These are phyloP conservation scores for Hystrix brachyura DNA, from an alignment of 2,113 vertebrate species.

Conservation along the genomic window DNA sequence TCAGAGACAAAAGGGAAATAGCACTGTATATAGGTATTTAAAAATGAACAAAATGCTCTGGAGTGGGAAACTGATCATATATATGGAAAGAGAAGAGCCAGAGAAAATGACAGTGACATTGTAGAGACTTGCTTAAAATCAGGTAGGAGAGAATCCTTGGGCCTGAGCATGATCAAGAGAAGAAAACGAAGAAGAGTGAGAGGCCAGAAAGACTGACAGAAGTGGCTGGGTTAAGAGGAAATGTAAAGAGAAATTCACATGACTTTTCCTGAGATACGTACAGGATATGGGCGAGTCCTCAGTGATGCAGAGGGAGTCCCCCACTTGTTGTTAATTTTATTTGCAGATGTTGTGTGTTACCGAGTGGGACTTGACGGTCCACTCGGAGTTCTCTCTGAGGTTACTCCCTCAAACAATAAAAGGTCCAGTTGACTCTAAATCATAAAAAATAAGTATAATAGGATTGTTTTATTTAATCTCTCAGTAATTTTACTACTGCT, in stretches of 20 bases:
- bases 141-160: not conserved
- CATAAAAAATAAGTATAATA: not conserved
- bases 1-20: not conserved
- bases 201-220: no score
- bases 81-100: not conserved
- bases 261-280: not conserved
- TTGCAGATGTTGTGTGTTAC: not conserved
- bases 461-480: not conserved
- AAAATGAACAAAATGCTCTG: not conserved
- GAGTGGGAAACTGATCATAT: not conserved
- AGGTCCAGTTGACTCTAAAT: not conserved
- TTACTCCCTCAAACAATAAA: not conserved
- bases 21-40: not conserved
- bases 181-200: not conserved
- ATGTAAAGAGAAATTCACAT: not conserved
- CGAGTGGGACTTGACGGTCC: not conserved
- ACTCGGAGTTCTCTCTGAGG: not conserved
- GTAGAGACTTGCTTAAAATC: not conserved
- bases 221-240: not conserved
- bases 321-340: not conserved
- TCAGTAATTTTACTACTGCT: not conserved
- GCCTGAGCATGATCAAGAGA: not conserved
- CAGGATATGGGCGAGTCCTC: not conserved
- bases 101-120: not conserved
- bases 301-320: not conserved